These are phyloP conservation scores for Dendrocopos noguchii DNA, from an alignment of 2,113 vertebrate genomes.

Conservation along the genomic window DNA sequence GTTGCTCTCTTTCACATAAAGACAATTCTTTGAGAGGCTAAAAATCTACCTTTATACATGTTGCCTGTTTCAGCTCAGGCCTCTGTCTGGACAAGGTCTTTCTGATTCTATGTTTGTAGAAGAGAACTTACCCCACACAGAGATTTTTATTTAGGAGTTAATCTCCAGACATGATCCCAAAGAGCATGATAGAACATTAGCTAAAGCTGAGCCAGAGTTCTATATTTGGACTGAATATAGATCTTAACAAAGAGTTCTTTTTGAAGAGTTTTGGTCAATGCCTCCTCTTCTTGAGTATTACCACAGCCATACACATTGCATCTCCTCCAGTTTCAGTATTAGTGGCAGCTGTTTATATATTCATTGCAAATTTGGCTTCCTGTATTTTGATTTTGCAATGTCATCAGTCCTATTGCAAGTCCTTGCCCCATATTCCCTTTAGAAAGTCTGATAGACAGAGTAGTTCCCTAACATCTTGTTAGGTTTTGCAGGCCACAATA, in stretches of 20 bases:
- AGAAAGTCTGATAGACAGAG: neutral
- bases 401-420: neutral
- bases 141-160: neutral
- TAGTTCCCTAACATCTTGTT: neutral
- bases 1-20: neutral
- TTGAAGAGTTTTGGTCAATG: neutral
- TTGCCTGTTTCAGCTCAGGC: neutral
- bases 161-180: neutral
- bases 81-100: neutral
- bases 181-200: neutral
- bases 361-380: neutral
- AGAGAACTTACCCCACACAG: neutral
- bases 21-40: neutral
- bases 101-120: neutral
- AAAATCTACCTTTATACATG: neutral
- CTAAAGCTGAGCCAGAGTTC: slow-evolving; percentile 6
- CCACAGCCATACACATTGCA: neutral
- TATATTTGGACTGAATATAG: slow-evolving; percentile 25
- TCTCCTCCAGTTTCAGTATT: neutral
- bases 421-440: neutral
- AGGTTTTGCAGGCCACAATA: neutral
- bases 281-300: neutral
- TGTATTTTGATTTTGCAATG: neutral
- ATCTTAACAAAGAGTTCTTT: slow-evolving; percentile 49
- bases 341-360: neutral